These are phyloP conservation scores for Pipa parva DNA, from an alignment of 2,113 vertebrate species.

Conservation along the genomic window DNA sequence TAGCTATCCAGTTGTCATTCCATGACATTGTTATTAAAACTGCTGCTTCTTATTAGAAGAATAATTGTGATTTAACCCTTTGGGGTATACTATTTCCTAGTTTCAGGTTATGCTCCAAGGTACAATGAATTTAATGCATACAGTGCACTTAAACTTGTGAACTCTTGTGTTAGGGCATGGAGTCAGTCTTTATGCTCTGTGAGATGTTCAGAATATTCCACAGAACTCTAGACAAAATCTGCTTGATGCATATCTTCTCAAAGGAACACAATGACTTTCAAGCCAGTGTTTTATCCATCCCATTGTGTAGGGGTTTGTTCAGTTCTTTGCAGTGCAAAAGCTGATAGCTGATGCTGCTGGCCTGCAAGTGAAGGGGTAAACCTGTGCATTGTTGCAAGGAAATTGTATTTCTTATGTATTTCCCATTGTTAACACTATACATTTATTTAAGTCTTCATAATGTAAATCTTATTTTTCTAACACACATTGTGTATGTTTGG, in stretches of 20 bases:
- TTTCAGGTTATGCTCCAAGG: constrained; percentile 52
- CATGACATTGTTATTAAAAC: constrained; percentile 44
- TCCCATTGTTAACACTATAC: constrained; percentile 61
- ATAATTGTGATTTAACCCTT: constrained; percentile 59
- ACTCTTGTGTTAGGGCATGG: neutral
- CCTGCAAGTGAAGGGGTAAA: constrained; percentile 17
- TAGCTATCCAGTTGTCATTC: constrained; percentile 12
- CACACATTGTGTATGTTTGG: constrained; percentile 52
- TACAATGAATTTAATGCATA: constrained; percentile 51
- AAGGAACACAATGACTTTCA: constrained; percentile 48
- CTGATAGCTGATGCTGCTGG: constrained; percentile 59
- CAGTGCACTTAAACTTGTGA: constrained; percentile 64
- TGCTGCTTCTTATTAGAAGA: constrained; percentile 74
- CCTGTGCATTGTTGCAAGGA: constrained; percentile 56
- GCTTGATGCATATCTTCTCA: constrained; percentile 46
- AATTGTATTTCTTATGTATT: constrained; percentile 66
- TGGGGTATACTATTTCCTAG: constrained; percentile 64
- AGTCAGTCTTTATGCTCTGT: neutral
- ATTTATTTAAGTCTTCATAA: constrained; percentile 70
- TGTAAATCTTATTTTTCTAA: constrained; percentile 71
- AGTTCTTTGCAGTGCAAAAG: constrained; percentile 61
- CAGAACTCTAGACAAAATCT: constrained; percentile 15
- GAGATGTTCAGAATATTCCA: neutral
- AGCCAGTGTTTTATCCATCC: constrained; percentile 40
- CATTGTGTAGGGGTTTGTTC: constrained; percentile 43